These are phyloP conservation scores for Capreolus pygargus DNA, from an alignment of 2,113 vertebrate genomes.

Conservation along the genomic window DNA sequence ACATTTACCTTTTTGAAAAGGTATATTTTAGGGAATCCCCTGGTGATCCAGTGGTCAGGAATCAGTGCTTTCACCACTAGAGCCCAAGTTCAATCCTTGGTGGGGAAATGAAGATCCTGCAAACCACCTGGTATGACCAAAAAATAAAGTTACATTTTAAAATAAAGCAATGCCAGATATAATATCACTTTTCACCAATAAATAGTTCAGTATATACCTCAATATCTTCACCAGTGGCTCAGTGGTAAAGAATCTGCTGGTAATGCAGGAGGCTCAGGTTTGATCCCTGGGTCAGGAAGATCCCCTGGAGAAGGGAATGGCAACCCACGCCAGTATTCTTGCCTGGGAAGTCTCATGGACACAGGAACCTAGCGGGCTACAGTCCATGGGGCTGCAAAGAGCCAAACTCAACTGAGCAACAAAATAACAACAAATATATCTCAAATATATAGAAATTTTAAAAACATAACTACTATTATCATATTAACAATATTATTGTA, in stretches of 20 bases:
- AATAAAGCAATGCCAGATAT: background rate
- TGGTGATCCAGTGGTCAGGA: background rate
- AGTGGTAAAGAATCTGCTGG: background rate
- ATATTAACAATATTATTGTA: background rate
- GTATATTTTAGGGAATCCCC: background rate
- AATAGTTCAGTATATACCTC: background rate
- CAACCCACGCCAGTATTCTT: background rate
- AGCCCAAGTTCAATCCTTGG: background rate
- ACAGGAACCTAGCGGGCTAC: background rate
- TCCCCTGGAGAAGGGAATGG: background rate
- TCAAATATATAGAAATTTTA: background rate
- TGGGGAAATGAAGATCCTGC: background rate
- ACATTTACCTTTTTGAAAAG: background rate
- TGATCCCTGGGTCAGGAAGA: background rate
- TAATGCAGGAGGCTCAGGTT: background rate
- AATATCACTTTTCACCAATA: background rate
- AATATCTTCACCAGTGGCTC: background rate
- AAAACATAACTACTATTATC: background rate
- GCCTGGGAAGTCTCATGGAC: background rate
- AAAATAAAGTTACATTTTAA: background rate
- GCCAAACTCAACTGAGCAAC: background rate
- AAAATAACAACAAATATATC: background rate
- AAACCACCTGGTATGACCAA: rapidly evolving
- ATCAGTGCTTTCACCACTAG: background rate
- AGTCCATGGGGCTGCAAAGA: background rate